Conservation (phyloP, 2,113 vertebrate species). For the Eretmochelys imbricata region DNA sequence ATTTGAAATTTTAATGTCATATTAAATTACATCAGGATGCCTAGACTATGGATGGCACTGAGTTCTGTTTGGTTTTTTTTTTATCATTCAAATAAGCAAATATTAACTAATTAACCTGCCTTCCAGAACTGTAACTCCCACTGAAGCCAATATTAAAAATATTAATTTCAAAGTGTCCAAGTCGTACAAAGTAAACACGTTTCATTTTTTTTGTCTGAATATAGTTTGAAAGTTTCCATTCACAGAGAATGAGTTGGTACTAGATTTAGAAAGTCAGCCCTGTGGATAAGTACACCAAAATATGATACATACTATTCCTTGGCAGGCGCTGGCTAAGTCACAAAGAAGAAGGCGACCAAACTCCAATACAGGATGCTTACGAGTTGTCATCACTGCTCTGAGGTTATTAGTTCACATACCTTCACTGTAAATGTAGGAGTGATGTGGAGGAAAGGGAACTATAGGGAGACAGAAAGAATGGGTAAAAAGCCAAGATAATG, state of each 20-base stretch:
- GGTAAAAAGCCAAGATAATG: background rate
- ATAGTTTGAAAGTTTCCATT: background rate
- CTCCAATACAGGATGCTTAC: fast-evolving
- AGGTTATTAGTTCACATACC: background rate
- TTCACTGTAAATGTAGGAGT: background rate
- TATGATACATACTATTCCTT: background rate
- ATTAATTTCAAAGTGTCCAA: background rate
- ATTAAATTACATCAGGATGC: background rate
- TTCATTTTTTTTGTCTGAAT: background rate
- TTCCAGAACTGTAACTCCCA: background rate
- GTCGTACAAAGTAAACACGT: background rate
- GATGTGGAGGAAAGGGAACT: fast-evolving
- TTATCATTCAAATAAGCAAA: constrained; percentile 6
- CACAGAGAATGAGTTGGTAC: background rate
- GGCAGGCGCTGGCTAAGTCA: background rate
- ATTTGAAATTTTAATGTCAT: background rate
- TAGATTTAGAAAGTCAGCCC: background rate
- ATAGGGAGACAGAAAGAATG: background rate
- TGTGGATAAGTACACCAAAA: background rate
- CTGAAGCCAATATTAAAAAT: background rate
- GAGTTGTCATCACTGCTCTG: background rate
- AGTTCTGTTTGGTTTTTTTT: background rate
- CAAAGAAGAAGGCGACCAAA: background rate
- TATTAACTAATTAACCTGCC: background rate
- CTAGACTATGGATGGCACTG: background rate